Conservation (phyloP, 2,113 vertebrate species). For the Hepsetus odoe region DNA sequence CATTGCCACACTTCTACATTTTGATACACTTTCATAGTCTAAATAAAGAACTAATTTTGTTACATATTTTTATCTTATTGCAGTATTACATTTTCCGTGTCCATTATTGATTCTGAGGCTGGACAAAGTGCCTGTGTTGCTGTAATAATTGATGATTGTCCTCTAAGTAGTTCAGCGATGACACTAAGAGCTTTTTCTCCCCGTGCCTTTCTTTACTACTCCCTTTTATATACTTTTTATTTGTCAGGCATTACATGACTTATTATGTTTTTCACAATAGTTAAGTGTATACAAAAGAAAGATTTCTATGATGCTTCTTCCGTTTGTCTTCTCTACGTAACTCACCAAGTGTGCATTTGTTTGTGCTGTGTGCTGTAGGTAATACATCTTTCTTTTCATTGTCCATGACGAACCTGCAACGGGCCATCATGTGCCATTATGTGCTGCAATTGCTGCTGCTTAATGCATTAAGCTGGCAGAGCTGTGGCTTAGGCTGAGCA, state of each 20-base stretch:
- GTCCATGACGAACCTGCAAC: constrained; percentile 34
- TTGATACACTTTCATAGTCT: too few species aligned
- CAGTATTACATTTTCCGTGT: neutral
- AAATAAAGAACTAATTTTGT: too few species aligned
- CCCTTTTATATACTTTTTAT: neutral
- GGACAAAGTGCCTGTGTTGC: constrained; percentile 30
- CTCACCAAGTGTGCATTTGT: neutral
- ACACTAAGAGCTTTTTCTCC: neutral
- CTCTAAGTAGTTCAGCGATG: neutral
- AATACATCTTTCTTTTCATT: constrained; percentile 33
- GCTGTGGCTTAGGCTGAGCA: constrained; percentile 58
- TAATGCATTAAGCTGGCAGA: constrained; percentile 58
- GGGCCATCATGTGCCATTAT: constrained; percentile 54
- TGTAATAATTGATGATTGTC: constrained; percentile 14
- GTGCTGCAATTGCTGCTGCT: constrained; percentile 49
- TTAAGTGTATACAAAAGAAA: neutral
- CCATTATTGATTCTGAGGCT: constrained; percentile 31
- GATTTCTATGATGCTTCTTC: neutral
- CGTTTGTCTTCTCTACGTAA: constrained; percentile 2
- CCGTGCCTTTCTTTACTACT: neutral
- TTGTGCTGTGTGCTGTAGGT: constrained; percentile 27
- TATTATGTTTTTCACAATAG: constrained; percentile 9
- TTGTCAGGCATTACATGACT: neutral
- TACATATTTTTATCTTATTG: too few species aligned
- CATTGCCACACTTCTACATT: too few species aligned